Evolutionary conservation across 1,140 invertebrate genomes (phyloP), one percentile per base, ranked within the genome.

Genomic region (Atta cephalotes): DNA sequence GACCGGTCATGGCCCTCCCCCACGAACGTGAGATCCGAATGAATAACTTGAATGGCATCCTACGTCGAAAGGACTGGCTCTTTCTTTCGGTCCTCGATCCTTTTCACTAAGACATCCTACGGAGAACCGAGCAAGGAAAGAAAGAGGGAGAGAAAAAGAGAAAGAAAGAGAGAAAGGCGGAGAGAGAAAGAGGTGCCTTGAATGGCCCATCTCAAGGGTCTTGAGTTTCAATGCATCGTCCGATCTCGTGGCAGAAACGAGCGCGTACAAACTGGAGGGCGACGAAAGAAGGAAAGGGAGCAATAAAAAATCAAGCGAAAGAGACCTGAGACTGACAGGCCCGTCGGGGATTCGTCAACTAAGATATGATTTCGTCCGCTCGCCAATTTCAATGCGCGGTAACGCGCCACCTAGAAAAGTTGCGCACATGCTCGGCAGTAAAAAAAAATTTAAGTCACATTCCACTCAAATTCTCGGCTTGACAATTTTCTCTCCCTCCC

Each of bases 221-320:
- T 92, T 90, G 87, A 90, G 92, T 91, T 93, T 92, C 90, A 93
- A 93, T 93, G 82, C 90, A 25, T 71, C 86, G 89, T 87, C 90
- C 87, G 84, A 91, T 91, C 89, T 85, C 70, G 79, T 74, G 56
- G 66, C 45, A 60, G 78, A 72, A 87, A 82, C 78, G 79, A 81
- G 25, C 63, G 63, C 45, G 72, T 79, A 79, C 70, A 80, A 68
- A 21, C n/a, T 16, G 21, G 21, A 53, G 63, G 49, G 86, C 9
- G 49, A 66, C 49, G 53, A 25, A 74, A 53, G 25, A 18, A 58
- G 45, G 25, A 28, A 18, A 60, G n/a, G 51, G 25, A 65, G 53
- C 68, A 76, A 85, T 56, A 85, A 25, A 80, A 81, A 70, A 70
- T 81, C 62, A 68, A 81, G 35, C 77, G 63, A 58, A 76, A 86